Percentiles rank a stretch among this genome's conserved stretches.
These are phyloP conservation scores for Drosophila neocordata DNA, from an alignment of 1,140 invertebrate species.

Conservation along the genomic window DNA sequence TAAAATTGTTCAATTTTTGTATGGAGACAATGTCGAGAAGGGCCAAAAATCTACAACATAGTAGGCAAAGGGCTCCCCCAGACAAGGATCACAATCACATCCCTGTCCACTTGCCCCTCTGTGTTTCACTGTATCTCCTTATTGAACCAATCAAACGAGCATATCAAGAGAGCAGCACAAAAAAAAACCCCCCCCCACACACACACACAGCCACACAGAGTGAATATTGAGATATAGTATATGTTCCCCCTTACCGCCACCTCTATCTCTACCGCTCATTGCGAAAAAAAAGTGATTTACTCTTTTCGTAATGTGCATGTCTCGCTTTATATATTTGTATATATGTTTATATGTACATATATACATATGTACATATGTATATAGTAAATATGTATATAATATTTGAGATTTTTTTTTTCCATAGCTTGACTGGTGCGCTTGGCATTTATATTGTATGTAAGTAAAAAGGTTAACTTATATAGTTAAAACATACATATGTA, in stretches of 20 bases:
- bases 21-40: slow-evolving; percentile 49
- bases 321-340: slow-evolving; percentile 31
- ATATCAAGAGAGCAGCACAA: slow-evolving; percentile 17
- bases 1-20: slow-evolving; percentile 62
- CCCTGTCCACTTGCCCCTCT: background rate
- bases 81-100: background rate
- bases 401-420: background rate
- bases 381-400: slow-evolving; percentile 21
- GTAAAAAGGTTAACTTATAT: slow-evolving; percentile 20
- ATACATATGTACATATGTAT: slow-evolving; percentile 10
- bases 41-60: slow-evolving; percentile 24
- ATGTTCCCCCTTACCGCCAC: slow-evolving; percentile 24
- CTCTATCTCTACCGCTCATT: slow-evolving; percentile 11
- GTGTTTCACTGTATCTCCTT: too few relatives aligned
- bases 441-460: background rate
- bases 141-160: slow-evolving; percentile 17
- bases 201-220: slow-evolving; percentile 30
- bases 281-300: slow-evolving; percentile 64
- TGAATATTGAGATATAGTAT: slow-evolving; percentile 73
- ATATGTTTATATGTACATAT: slow-evolving; percentile 26
- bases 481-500: slow-evolving; percentile 15
- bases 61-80: background rate
- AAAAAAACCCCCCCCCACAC: too few relatives aligned
- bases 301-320: slow-evolving; percentile 65
- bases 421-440: background rate